Base-by-base conservation (phyloP, 2,113 vertebrate genomes). In the Gallinago paraguaiae region DNA sequence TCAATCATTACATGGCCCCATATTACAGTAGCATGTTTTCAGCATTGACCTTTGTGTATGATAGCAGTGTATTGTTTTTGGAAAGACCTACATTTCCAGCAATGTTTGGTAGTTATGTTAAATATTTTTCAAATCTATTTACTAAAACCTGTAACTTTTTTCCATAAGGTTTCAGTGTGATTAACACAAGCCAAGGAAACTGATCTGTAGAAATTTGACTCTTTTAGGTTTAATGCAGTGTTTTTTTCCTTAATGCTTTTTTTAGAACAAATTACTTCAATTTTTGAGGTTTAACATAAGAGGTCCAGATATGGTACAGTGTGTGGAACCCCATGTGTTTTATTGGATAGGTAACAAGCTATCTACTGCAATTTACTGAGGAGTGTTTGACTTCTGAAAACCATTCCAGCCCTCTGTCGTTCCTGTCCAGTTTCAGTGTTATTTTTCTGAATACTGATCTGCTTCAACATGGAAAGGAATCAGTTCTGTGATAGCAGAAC, bases 1-100 rank as follows among this genome's bases (percentile, higher is more conserved):
- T 45, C 35, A 59, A 0, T 46, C 6, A 23, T n/a, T 28, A 3
- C 6, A 0, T 25, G 53, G 13, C 27, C n/a, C 59, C 11, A 2
- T 25, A 13, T 75, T 33, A 14, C 15, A 57, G n/a, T 19, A 22
- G 39, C 37, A 11, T 7, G 46, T 69, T 63, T 71, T 48, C 72
- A 88, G 31, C 27, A 10, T 11, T 75, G 53, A 5, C 35, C 22
- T 84, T 46, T 60, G 35, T 39, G 22, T 60, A 16, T 20, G 23
- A 3, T 25, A 64, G 27, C 46, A 27, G 6, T 7, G 2, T 48
- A 2, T 33, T 69, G 33, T 22, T 31, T 31, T 71, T 50, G 54
- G 43, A 56, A 86, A 82, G 48, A 41, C 10, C 16, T 48, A 30
- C 17, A 1, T 57, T 68, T 89, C 48, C 51, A 81, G 24, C 46